These are phyloP conservation scores for Stomatorhinus ivindoensis DNA, from an alignment of 2,113 vertebrate genomes.

Conservation along the genomic window DNA sequence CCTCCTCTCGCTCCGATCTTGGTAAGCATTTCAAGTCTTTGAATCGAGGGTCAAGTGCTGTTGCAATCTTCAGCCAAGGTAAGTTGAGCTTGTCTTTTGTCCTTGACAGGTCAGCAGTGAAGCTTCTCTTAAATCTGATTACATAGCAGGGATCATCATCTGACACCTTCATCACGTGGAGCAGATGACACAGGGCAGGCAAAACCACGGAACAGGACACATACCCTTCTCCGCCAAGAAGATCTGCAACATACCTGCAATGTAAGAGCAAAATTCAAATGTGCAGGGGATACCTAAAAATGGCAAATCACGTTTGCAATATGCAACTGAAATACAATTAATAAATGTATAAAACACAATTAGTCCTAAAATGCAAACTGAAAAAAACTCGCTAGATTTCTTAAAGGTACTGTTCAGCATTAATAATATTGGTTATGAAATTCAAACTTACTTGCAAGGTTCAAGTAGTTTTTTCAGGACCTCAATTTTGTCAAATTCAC, in stretches of 20 bases:
- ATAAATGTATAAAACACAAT: not conserved
- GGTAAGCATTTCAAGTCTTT: constrained; percentile 3
- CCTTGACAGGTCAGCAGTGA: not conserved
- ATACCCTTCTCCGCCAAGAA: constrained; percentile 17
- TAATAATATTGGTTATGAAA: not conserved
- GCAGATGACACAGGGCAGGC: constrained; percentile 23
- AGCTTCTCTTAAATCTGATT: not conserved
- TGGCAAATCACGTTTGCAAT: not conserved
- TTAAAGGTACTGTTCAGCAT: not conserved
- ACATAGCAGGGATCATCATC: constrained; percentile 19
- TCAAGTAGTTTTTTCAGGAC: not conserved
- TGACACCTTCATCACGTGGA: not conserved
- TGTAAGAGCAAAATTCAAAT: not conserved
- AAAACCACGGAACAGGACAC: constrained; percentile 25
- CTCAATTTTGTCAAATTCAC: not conserved
- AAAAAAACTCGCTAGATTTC: not conserved
- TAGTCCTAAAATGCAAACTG: not conserved
- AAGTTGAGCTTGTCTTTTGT: not conserved
- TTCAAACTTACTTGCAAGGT: constrained; percentile 6
- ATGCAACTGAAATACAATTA: not conserved
- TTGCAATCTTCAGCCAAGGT: not conserved
- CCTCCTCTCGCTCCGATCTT: not conserved
- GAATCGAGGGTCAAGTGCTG: not conserved
- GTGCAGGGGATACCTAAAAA: not conserved
- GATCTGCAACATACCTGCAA: not conserved